Evolutionary conservation across 2,113 vertebrate species (phyloP).

Genomic region (Elachura formosa): DNA sequence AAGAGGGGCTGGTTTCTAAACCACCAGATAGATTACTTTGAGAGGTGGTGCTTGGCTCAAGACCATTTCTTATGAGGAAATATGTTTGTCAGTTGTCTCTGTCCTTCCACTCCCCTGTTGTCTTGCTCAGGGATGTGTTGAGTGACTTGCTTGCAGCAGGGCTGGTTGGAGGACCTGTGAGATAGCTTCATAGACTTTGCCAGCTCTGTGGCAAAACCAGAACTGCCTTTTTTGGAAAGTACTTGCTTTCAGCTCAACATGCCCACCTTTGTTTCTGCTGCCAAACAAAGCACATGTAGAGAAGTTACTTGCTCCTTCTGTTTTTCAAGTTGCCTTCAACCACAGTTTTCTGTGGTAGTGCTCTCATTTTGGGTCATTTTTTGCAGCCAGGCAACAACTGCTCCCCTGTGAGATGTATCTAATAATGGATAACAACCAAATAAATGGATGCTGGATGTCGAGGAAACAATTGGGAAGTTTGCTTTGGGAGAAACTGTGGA

Average conservation of each 20-base stretch:
- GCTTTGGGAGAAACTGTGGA: not conserved
- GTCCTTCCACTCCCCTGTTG: not conserved
- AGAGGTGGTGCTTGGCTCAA: not conserved
- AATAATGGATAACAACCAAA: too few relatives aligned
- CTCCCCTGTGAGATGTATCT: fast-evolving
- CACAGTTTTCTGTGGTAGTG: not conserved
- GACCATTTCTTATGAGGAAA: not conserved
- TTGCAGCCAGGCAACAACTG: not conserved
- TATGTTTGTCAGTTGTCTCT: not conserved
- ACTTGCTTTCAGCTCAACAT: not conserved
- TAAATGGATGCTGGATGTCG: not conserved
- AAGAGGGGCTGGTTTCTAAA: not conserved
- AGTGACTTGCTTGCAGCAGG: not conserved
- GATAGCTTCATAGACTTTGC: not conserved
- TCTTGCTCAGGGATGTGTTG: not conserved
- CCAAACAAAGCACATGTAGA: not conserved
- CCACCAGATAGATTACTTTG: not conserved
- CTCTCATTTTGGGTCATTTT: not conserved
- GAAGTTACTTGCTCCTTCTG: not conserved
- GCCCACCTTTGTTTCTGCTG: not conserved
- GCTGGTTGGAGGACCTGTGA: not conserved
- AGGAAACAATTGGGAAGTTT: not conserved
- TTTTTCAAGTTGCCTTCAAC: not conserved
- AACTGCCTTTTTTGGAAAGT: not conserved
- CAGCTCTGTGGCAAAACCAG: not conserved